Conservation (phyloP, 2,113 vertebrate species). For the Sylvietta virens region DNA sequence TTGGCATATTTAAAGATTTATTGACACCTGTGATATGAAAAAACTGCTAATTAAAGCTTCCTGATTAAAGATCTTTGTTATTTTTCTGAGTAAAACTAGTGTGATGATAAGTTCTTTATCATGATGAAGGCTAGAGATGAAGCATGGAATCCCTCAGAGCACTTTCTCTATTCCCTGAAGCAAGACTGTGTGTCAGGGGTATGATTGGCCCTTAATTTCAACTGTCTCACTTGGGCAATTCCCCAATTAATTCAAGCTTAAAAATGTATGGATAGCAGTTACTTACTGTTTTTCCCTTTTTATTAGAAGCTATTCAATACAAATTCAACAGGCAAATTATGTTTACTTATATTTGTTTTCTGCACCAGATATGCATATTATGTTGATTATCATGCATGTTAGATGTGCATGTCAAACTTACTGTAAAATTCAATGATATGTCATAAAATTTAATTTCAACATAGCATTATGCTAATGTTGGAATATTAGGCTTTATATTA, state of each 20-base stretch:
- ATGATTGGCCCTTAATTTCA: slow-evolving; percentile 16
- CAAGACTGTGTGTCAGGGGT: background rate
- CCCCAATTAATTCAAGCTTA: background rate
- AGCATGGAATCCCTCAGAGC: background rate
- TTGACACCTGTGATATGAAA: background rate
- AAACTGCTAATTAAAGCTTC: background rate
- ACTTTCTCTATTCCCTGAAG: background rate
- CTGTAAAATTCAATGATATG: background rate
- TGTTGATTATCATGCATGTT: background rate
- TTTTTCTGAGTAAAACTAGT: background rate
- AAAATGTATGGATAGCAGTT: background rate
- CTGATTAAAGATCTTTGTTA: background rate
- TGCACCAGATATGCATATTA: background rate
- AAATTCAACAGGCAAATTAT: background rate
- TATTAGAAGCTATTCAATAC: background rate
- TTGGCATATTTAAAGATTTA: background rate
- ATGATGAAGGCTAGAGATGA: background rate
- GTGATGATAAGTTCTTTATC: background rate
- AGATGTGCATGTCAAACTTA: background rate
- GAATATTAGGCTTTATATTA: background rate
- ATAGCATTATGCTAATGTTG: background rate
- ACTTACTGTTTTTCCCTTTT: background rate
- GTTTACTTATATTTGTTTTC: background rate
- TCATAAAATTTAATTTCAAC: background rate
- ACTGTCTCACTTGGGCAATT: background rate